phyloP scores from a whole-genome alignment of 2,797 vertebrate species.

The Anguilla pacifica region DNA sequence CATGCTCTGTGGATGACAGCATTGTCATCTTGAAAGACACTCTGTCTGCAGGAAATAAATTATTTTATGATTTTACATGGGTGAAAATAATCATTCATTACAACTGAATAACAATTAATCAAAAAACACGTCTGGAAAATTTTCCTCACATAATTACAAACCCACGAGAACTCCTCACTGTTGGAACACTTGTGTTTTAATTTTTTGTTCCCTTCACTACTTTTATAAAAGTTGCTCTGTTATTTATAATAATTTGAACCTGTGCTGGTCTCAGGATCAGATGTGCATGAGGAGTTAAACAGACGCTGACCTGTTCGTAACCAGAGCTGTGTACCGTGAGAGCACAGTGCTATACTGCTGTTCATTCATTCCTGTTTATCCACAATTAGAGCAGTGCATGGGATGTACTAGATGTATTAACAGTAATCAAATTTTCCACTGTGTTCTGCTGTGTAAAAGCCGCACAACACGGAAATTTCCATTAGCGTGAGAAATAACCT shows the following conservation, averaged over 20 bases:
- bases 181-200: too few relatives aligned
- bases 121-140: too few relatives aligned
- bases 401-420: neutral
- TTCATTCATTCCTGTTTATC: neutral
- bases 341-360: neutral
- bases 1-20: neutral
- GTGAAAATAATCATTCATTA: too few relatives aligned
- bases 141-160: too few relatives aligned
- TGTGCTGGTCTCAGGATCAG: neutral
- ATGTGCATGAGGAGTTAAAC: neutral
- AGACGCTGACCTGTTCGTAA: neutral
- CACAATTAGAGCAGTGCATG: neutral
- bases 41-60: too few relatives aligned
- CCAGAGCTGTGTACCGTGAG: neutral
- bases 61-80: too few relatives aligned
- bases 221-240: too few relatives aligned
- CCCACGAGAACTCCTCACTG: too few relatives aligned
- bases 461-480: neutral
- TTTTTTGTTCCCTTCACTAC: too few relatives aligned
- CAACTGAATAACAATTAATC: too few relatives aligned
- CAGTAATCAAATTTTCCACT: neutral
- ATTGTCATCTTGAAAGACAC: neutral
- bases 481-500: neutral
- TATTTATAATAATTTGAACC: neutral
- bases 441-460: neutral